These are phyloP conservation scores for Campylomormyrus numenius DNA, from an alignment of 2,113 vertebrate species.

Conservation along the genomic window DNA sequence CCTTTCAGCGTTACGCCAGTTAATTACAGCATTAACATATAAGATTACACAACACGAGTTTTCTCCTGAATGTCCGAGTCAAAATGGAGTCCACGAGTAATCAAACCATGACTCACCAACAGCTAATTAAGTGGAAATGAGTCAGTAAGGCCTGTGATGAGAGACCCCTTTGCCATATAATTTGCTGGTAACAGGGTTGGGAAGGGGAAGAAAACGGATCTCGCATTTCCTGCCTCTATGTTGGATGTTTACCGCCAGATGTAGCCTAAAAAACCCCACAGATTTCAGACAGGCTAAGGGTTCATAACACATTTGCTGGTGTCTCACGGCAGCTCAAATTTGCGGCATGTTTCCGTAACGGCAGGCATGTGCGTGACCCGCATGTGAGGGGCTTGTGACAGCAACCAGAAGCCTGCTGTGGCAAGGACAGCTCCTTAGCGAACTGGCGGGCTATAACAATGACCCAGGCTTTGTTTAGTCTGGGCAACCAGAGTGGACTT, in stretches of 20 bases:
- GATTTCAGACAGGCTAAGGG: background rate
- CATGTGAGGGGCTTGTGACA: background rate
- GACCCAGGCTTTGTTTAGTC: slow-evolving; percentile 59
- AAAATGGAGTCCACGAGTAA: slow-evolving; percentile 12
- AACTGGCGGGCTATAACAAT: slow-evolving; percentile 52
- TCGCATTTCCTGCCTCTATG: slow-evolving; percentile 37
- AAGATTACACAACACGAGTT: slow-evolving; percentile 44
- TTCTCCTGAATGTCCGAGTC: slow-evolving; percentile 21
- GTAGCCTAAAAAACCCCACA: background rate
- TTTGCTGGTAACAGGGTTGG: slow-evolving; percentile 37
- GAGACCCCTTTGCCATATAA: slow-evolving; percentile 31
- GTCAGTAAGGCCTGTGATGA: slow-evolving; percentile 48
- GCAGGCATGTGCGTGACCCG: background rate
- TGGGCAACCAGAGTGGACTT: slow-evolving; percentile 48
- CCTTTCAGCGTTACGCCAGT: slow-evolving; percentile 41
- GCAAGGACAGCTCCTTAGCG: background rate
- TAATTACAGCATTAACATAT: slow-evolving; percentile 45
- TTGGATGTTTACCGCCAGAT: slow-evolving; percentile 26
- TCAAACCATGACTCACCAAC: slow-evolving; percentile 7
- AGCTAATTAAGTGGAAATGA: slow-evolving; percentile 46
- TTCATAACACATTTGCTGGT: background rate
- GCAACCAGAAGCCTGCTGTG: background rate
- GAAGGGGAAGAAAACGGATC: slow-evolving; percentile 43
- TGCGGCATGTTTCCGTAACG: background rate
- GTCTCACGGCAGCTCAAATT: background rate